phyloP scores from a whole-genome alignment of 2,888 invertebrate genomes.

The Epistrophe eligans region DNA sequence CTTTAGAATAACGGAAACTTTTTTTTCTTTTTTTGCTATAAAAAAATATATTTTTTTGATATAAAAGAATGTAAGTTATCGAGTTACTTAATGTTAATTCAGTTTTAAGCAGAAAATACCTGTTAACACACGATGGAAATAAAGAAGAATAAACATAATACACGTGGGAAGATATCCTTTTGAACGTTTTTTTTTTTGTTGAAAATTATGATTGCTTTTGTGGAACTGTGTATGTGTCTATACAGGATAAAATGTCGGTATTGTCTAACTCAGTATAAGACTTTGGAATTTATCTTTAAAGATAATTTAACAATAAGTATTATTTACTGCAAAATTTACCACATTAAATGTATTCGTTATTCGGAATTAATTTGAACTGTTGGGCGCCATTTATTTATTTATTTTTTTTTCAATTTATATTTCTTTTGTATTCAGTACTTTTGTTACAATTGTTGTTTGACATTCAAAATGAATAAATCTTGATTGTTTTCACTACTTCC shows the following conservation, averaged over 20 bases:
- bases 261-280: not conserved
- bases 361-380: not conserved
- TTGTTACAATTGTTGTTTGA: too few relatives aligned
- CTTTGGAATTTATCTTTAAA: not conserved
- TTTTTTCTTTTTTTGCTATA: not conserved
- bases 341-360: not conserved
- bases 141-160: conserved; percentile 35
- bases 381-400: not conserved
- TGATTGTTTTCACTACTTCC: too few relatives aligned
- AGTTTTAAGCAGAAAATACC: conserved; percentile 61
- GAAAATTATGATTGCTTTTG: not conserved
- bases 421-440: too few relatives aligned
- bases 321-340: not conserved
- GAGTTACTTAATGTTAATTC: conserved; percentile 63
- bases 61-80: conserved; percentile 60
- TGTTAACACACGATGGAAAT: conserved; percentile 52
- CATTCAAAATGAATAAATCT: too few relatives aligned
- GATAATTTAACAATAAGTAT: not conserved
- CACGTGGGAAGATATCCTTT: conserved; percentile 7
- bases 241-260: not conserved
- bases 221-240: not conserved
- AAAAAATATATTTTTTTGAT: conserved; percentile 41
- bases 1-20: conserved; percentile 10
- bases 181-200: not conserved
- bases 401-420: not conserved